Conservation (phyloP, 2,113 vertebrate species). For the Sylvia atricapilla region DNA sequence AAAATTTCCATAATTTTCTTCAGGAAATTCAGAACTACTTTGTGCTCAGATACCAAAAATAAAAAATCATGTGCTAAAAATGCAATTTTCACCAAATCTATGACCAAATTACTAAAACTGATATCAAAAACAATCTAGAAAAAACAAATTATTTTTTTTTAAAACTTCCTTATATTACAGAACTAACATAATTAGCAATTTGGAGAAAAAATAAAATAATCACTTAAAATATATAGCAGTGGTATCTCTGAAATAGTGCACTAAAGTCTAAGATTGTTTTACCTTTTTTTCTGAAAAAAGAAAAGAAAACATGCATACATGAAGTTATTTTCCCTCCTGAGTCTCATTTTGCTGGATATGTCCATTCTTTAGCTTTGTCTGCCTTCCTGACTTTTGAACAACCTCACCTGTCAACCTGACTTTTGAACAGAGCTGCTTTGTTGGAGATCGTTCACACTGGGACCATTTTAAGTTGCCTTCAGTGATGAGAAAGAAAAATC, state of each 20-base stretch:
- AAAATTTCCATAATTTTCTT: neutral
- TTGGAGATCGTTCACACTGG: neutral
- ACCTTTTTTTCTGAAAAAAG: neutral
- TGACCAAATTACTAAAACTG: neutral
- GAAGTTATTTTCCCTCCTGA: neutral
- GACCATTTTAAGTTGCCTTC: neutral
- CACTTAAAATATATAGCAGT: neutral
- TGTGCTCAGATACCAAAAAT: neutral
- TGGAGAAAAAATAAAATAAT: fast-evolving
- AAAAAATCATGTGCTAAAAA: fast-evolving
- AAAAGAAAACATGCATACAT: neutral
- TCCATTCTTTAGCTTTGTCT: neutral
- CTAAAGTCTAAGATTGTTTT: neutral
- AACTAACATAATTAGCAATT: neutral
- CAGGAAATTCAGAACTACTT: neutral
- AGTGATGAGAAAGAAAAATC: neutral
- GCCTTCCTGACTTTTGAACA: neutral
- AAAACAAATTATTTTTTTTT: neutral
- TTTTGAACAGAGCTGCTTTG: neutral
- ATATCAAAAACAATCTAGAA: neutral
- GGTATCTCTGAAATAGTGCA: neutral
- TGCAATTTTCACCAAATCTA: neutral
- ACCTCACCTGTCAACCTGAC: neutral
- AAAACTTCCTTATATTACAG: neutral
- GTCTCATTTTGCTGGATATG: neutral